phyloP scores from a whole-genome alignment of 2,113 vertebrate genomes.

The Tupaia chinensis region DNA sequence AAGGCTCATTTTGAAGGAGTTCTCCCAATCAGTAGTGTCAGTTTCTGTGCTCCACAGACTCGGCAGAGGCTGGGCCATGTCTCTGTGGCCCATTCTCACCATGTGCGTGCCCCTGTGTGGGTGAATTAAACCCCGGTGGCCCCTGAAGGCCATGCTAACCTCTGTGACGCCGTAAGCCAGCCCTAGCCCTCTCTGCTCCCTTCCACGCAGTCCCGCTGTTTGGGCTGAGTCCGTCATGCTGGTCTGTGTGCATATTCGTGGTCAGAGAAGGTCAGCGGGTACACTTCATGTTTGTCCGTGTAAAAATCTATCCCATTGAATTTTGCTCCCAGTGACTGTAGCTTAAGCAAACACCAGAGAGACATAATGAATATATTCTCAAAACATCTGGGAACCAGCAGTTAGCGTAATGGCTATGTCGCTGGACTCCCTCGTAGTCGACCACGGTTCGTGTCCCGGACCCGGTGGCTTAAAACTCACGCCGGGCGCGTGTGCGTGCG shows the following conservation, averaged over 20 bases:
- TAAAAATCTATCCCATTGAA: background rate
- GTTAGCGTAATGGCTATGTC: no score
- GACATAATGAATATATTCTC: background rate
- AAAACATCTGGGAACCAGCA: background rate
- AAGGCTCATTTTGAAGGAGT: background rate
- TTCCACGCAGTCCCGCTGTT: background rate
- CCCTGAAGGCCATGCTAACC: background rate
- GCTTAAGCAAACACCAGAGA: background rate
- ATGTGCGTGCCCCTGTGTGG: background rate
- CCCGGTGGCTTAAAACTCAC: no score
- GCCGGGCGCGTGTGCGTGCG: no score
- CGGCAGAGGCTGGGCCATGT: background rate
- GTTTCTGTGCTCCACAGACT: background rate
- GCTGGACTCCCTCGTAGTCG: no score
- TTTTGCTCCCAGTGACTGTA: background rate
- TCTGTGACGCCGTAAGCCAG: background rate
- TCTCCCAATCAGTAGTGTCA: background rate
- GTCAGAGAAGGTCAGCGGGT: background rate
- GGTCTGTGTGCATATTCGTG: background rate
- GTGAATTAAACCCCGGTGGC: background rate
- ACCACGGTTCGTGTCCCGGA: no score
- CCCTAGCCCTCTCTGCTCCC: background rate
- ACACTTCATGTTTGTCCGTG: background rate
- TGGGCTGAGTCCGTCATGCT: background rate
- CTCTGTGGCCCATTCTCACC: background rate